Evolutionary conservation across 1,140 invertebrate species (phyloP).

Genomic region (Drosophila saltans): DNA sequence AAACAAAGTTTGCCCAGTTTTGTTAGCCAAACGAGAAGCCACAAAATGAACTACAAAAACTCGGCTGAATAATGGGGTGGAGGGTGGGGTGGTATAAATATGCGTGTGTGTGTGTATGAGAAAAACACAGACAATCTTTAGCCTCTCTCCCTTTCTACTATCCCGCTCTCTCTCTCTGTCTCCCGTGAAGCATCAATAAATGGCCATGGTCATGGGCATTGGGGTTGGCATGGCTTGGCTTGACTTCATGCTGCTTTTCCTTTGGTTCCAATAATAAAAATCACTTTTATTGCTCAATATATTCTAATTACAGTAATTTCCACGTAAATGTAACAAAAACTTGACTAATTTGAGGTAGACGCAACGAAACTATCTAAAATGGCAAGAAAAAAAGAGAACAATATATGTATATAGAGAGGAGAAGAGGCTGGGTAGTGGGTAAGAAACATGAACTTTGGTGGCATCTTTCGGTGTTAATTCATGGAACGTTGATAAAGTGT

Average conservation of each 20-base stretch:
- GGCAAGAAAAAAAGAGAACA: background rate
- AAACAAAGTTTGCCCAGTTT: constrained; percentile 10
- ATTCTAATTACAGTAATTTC: constrained; percentile 78
- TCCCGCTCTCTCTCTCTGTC: too few relatives aligned
- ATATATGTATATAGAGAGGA: background rate
- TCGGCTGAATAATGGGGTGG: background rate
- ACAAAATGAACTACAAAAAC: constrained; percentile 17
- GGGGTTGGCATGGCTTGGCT: background rate
- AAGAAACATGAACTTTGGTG: background rate
- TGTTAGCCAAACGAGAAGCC: constrained; percentile 11
- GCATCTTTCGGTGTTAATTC: constrained; percentile 61
- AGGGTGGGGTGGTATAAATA: background rate
- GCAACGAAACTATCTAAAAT: constrained; percentile 15
- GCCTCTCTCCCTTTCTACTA: too few relatives aligned
- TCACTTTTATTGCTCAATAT: constrained; percentile 81
- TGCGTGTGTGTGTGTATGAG: too few relatives aligned
- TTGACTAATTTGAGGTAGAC: constrained; percentile 66
- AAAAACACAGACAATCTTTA: too few relatives aligned
- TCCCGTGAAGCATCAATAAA: background rate
- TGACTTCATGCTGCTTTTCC: constrained; percentile 10
- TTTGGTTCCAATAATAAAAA: constrained; percentile 71
- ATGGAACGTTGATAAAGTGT: constrained; percentile 74
- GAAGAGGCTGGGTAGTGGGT: background rate
- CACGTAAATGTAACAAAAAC: constrained; percentile 75
- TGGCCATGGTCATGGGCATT: background rate